Evolutionary conservation across 2,113 vertebrate species (phyloP), one percentile per base, ranked within the genome.

Genomic region (Xiphophorus hellerii): DNA sequence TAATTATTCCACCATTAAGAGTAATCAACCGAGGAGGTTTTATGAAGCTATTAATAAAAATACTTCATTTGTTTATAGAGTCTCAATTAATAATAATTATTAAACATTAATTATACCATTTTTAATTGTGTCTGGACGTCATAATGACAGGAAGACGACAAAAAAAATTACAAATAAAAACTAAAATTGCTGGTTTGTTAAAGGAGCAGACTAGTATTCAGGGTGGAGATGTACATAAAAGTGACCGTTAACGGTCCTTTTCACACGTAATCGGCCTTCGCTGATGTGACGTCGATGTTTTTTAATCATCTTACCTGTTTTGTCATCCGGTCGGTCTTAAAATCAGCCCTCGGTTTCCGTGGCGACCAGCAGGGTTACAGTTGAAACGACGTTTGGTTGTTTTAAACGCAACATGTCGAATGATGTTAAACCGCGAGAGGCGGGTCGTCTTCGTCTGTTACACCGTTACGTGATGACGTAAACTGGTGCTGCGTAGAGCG

Each of bases 231-330:
- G 44, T 7, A 48, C 5, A 20, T 20, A 4, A 48, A 25, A n/a
- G 9, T 58, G 51, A 25, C 25, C 25, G 7, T 48, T 58, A 58
- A 58, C 10, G 22, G 4, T 54, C 51, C 7, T 25, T 54, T 58
- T 10, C 2, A n/a, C 22, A n/a, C 11, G 25, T 7, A 48, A 17
- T 51, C 69, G 20, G 15, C 25, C 31, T 60, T 44, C 48, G 22
- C 54, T 48, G 37, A 27, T 22, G 22, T 44, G 8, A 62, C 48
- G 6, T 4, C 25, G 17, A 1, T 3, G 28, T 42, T 66, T 15
- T 0, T 58, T 44, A 14, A 73, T 44, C 0, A 4, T 64, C 62
- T 84, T 42, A 88, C 89, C 87, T 85, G 10, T 69, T 69, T 31
- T 62, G 60, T 62, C 68, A 44, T 73, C 15, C 31, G 33, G 0